Percentiles rank a stretch among this genome's conserved stretches.
These are phyloP conservation scores for Megaustenia siamemsis DNA, from an alignment of 2,888 invertebrate genomes.

Conservation along the genomic window DNA sequence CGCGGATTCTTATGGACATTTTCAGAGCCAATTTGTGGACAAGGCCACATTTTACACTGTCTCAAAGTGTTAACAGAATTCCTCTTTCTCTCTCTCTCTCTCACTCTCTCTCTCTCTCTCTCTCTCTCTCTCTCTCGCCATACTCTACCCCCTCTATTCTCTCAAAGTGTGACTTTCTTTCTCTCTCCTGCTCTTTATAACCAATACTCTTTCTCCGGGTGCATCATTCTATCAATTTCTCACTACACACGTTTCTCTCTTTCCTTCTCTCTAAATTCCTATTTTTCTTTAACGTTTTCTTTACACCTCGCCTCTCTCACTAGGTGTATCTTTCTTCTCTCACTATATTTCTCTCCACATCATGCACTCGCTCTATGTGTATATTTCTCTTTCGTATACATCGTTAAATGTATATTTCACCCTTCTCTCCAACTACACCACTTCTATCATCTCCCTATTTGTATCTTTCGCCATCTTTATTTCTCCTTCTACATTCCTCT, in stretches of 20 bases:
- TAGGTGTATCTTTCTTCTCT: not conserved
- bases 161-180: not conserved
- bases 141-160: not conserved
- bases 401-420: not conserved
- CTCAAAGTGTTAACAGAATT: no score
- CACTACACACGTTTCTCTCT: no score
- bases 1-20: no score
- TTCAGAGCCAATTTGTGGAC: no score
- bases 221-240: no score
- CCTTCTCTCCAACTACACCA: not conserved
- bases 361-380: not conserved
- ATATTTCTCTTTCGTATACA: not conserved
- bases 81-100: conserved; percentile 19
- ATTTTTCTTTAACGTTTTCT: not conserved
- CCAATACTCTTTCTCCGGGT: not conserved
- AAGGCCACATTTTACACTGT: no score
- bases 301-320: not conserved
- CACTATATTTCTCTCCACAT: not conserved
- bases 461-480: not conserved
- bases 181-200: not conserved
- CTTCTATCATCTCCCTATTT: not conserved
- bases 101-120: conserved; percentile 12
- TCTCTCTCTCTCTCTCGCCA: not conserved
- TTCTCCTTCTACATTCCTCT: no score
- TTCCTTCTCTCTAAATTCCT: no score